phyloP scores from a whole-genome alignment of 2,797 vertebrate species.

The Sebastes matsubarae region DNA sequence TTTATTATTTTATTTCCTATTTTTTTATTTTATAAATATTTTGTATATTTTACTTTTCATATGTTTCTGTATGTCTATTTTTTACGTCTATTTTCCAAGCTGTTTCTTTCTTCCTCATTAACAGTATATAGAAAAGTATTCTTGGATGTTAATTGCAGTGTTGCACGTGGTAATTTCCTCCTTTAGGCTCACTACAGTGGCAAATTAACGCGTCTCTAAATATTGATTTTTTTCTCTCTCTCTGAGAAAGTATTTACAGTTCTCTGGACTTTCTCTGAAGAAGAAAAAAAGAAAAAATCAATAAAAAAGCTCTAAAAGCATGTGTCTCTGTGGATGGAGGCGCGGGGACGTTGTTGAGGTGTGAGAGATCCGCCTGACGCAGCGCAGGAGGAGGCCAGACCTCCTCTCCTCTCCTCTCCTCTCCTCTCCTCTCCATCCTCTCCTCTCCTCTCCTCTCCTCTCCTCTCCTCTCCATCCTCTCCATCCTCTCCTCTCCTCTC shows the following conservation, averaged over 20 bases:
- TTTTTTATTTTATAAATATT: no score
- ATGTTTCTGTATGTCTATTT: neutral
- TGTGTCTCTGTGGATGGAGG: neutral
- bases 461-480: fast-evolving
- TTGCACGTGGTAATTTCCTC: neutral
- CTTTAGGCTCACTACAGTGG: neutral
- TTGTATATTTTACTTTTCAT: no score
- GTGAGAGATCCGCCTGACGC: slow-evolving; percentile 30
- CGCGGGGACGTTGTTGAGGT: neutral
- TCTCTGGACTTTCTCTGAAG: neutral
- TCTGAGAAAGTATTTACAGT: slow-evolving; percentile 1
- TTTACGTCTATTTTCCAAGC: neutral
- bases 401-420: slow-evolving; percentile 16
- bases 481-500: fast-evolving
- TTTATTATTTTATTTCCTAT: no score
- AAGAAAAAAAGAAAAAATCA: slow-evolving; percentile 9
- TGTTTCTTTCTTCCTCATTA: no score
- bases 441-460: no score
- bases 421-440: no score
- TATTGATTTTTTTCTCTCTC: slow-evolving; percentile 20
- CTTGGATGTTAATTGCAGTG: neutral
- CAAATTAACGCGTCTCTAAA: neutral
- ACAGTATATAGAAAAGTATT: neutral
- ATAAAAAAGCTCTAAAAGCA: neutral
- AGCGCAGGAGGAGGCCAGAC: slow-evolving; percentile 45